Evolutionary conservation across 2,113 vertebrate species (phyloP).

Genomic region (Actenoides lindsayi): DNA sequence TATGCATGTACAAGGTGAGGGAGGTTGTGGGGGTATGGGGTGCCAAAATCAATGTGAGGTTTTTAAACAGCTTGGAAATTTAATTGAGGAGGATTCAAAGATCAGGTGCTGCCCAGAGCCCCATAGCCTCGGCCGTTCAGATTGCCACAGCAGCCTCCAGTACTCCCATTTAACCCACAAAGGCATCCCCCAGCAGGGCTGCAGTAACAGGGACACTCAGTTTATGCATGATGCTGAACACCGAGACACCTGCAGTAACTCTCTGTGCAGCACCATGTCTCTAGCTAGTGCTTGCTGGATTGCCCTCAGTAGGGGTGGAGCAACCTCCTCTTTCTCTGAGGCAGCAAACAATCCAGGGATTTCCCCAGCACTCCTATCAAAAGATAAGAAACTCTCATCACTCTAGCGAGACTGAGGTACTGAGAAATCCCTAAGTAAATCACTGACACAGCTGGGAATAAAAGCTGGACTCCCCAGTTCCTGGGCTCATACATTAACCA

Average conservation of each 20-base stretch:
- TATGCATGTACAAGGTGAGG: too few species aligned
- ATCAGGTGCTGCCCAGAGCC: not conserved
- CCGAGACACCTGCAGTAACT: not conserved
- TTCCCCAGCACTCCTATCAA: not conserved
- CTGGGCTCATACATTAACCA: not conserved
- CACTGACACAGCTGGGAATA: not conserved
- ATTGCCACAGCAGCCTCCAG: not conserved
- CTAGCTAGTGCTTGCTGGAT: not conserved
- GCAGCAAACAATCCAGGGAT: not conserved
- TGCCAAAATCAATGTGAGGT: not conserved
- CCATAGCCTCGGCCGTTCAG: not conserved
- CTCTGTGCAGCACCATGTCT: not conserved
- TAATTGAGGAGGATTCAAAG: not conserved
- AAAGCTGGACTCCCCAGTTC: not conserved
- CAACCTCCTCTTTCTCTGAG: not conserved
- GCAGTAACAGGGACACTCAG: not conserved
- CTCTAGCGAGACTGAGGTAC: not conserved
- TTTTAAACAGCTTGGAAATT: not conserved
- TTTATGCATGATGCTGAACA: not conserved
- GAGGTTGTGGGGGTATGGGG: too few species aligned
- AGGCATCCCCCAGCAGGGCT: not conserved
- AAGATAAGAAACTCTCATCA: not conserved
- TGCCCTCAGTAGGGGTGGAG: not conserved
- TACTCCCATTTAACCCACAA: not conserved
- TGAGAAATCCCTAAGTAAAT: constrained; percentile 13